Conservation (phyloP, 2,888 invertebrate genomes). For the Ypsolopha sequella region DNA sequence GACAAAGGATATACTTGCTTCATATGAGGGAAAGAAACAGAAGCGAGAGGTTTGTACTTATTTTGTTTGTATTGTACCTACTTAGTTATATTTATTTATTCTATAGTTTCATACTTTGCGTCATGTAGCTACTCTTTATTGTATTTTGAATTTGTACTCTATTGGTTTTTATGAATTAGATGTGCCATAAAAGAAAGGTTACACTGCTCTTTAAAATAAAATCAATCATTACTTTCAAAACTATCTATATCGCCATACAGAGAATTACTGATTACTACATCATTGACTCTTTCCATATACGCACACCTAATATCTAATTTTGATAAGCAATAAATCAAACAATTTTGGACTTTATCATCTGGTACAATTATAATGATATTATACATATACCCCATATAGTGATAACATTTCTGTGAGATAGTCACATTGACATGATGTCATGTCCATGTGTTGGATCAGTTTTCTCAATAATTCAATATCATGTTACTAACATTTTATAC, state of each 20-base stretch:
- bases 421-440: no score
- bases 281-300: background rate
- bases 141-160: no score
- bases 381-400: background rate
- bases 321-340: background rate
- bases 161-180: no score
- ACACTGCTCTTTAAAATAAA: background rate
- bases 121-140: no score
- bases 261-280: background rate
- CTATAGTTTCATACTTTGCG: background rate
- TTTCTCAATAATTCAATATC: no score
- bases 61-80: no score
- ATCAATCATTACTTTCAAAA: background rate
- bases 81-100: background rate
- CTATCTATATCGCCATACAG: background rate
- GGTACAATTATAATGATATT: no score
- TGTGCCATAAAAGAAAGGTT: no score
- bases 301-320: no score
- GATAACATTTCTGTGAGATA: background rate
- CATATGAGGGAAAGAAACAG: constrained; percentile 81
- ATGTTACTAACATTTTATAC: no score
- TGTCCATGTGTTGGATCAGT: no score
- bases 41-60: constrained; percentile 78
- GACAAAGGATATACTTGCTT: constrained; percentile 74
- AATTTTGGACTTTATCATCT: no score